phyloP scores from a whole-genome alignment of 2,113 vertebrate genomes.

The Bubo blakistoni region DNA sequence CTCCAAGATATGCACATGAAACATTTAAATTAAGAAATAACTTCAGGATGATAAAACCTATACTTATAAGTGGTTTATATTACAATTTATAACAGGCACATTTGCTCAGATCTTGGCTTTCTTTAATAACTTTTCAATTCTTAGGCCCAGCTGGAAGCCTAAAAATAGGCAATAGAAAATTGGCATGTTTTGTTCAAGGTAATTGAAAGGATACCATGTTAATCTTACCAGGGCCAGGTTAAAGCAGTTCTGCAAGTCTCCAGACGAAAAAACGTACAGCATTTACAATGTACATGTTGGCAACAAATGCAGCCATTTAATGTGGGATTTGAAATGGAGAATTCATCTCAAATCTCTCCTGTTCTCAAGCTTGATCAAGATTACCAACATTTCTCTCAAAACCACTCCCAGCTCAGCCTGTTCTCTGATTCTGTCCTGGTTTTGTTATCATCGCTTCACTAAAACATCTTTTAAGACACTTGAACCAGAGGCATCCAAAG shows the following conservation, averaged over 20 bases:
- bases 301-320: background rate
- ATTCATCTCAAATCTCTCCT: background rate
- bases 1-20: constrained; percentile 57
- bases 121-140: constrained; percentile 68
- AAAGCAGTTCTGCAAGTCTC: constrained; percentile 1
- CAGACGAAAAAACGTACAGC: background rate
- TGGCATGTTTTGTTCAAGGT: constrained; percentile 55
- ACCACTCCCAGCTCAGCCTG: background rate
- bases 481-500: background rate
- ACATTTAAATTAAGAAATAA: constrained; percentile 66
- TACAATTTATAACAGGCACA: constrained; percentile 51
- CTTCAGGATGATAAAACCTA: constrained; percentile 61
- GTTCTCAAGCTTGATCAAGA: background rate
- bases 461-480: background rate
- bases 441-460: background rate
- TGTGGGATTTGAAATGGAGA: background rate
- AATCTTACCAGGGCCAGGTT: constrained; percentile 27
- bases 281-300: background rate
- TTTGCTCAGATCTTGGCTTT: constrained; percentile 60
- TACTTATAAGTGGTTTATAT: constrained; percentile 57
- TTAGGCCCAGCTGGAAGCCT: constrained; percentile 60
- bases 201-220: constrained; percentile 39
- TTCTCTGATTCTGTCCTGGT: background rate
- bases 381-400: background rate
- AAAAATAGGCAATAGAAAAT: constrained; percentile 64